Percentiles rank a stretch among this genome's conserved stretches.
Conservation (phyloP, 2,888 invertebrate species). For the Ditula angustiorana region DNA sequence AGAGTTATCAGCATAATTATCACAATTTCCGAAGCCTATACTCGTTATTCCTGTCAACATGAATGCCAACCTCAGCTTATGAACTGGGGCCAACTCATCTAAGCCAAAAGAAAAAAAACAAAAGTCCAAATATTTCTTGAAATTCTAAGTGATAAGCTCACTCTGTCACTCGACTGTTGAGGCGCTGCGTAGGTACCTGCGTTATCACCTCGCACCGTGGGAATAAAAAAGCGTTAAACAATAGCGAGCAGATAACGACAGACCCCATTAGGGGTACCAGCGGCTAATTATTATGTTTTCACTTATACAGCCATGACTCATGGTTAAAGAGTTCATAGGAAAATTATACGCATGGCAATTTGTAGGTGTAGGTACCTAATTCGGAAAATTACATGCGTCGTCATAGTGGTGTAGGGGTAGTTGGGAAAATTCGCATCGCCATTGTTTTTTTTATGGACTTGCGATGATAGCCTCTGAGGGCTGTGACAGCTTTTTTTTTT, state of each 20-base stretch:
- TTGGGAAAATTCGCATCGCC: no score
- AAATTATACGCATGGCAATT: conserved; percentile 2
- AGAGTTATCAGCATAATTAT: neutral
- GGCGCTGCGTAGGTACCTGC: conserved; percentile 55
- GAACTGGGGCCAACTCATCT: neutral
- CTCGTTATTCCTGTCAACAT: neutral
- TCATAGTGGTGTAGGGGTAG: neutral
- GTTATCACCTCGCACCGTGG: conserved; percentile 81
- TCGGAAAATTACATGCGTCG: neutral
- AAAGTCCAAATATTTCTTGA: conserved; percentile 27
- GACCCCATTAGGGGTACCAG: conserved; percentile 78
- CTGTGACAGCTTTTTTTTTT: no score
- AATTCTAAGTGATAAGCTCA: conserved; percentile 33
- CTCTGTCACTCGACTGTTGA: conserved; percentile 10
- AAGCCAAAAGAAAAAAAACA: neutral
- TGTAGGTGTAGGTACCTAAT: neutral
- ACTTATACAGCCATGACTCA: conserved; percentile 49
- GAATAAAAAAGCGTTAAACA: conserved; percentile 84
- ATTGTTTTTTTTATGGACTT: no score
- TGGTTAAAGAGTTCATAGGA: conserved; percentile 10
- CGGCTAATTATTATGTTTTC: conserved; percentile 74
- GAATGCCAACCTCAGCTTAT: neutral
- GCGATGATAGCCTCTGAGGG: no score
- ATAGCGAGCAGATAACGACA: conserved; percentile 81
- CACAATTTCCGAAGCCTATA: neutral